These are phyloP conservation scores for Rhegmatorhina hoffmannsi DNA, from an alignment of 2,113 vertebrate genomes.

Conservation along the genomic window DNA sequence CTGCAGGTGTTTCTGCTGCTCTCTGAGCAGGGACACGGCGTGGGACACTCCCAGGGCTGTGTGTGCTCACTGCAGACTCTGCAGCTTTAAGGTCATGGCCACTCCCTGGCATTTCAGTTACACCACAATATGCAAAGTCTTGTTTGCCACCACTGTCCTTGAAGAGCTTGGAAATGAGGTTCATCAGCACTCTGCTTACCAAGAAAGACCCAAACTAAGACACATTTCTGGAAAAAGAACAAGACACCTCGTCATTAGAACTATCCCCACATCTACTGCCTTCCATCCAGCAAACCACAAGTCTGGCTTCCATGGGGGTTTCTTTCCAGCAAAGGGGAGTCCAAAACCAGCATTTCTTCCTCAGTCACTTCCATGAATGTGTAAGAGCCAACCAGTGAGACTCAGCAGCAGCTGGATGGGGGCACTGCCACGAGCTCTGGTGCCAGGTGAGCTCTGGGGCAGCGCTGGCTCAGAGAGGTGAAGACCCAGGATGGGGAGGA, in stretches of 20 bases:
- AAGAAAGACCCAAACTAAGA: slow-evolving; percentile 80
- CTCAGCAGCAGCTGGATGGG: slow-evolving; percentile 72
- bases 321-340: slow-evolving; percentile 69
- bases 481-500: slow-evolving; percentile 69
- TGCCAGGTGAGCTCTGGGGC: slow-evolving; percentile 43
- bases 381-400: slow-evolving; percentile 66
- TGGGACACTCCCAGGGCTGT: neutral
- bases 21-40: slow-evolving; percentile 33
- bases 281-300: slow-evolving; percentile 71
- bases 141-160: slow-evolving; percentile 69
- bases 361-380: slow-evolving; percentile 61
- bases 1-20: slow-evolving; percentile 12
- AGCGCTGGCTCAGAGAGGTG: slow-evolving; percentile 72
- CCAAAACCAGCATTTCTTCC: slow-evolving; percentile 59
- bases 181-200: slow-evolving; percentile 72
- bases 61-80: slow-evolving; percentile 65
- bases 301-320: slow-evolving; percentile 77
- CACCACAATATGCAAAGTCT: slow-evolving; percentile 73
- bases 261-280: slow-evolving; percentile 70
- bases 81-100: slow-evolving; percentile 71
- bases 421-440: slow-evolving; percentile 73
- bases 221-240: slow-evolving; percentile 71
- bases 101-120: slow-evolving; percentile 79
- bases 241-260: slow-evolving; percentile 74
- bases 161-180: slow-evolving; percentile 72